Evolutionary conservation across 2,113 vertebrate species (phyloP).

Genomic region (Bubalus kerabau): DNA sequence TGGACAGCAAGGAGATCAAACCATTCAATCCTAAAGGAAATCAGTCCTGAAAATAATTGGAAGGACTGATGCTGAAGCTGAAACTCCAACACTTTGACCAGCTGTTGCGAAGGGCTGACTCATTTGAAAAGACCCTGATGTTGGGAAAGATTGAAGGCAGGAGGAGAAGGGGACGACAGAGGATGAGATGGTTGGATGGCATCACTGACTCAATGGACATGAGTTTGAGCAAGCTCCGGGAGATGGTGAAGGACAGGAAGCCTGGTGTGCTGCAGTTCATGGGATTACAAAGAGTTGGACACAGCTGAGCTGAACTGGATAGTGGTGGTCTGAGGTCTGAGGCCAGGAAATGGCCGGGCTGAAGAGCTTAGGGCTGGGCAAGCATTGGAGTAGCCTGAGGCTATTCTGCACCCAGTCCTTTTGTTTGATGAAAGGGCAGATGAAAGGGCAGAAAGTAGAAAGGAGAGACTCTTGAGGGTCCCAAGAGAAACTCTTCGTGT

Average conservation of each 20-base stretch:
- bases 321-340: neutral
- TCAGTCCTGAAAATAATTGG: neutral
- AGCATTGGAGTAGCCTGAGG: neutral
- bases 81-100: neutral
- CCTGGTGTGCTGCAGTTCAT: neutral
- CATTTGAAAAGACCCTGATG: neutral
- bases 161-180: neutral
- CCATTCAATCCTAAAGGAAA: neutral
- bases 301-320: neutral
- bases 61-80: neutral
- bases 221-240: neutral
- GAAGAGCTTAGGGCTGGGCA: neutral
- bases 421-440: conserved; percentile 17
- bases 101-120: neutral
- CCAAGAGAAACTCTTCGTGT: conserved; percentile 38
- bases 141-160: neutral
- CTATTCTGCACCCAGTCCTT: neutral
- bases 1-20: neutral
- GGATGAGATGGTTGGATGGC: neutral
- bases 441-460: neutral
- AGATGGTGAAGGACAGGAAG: neutral
- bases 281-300: neutral
- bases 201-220: neutral
- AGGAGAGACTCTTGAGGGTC: neutral
- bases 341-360: neutral